Conservation (phyloP, 2,888 invertebrate genomes). For the Hecatera dysodea region DNA sequence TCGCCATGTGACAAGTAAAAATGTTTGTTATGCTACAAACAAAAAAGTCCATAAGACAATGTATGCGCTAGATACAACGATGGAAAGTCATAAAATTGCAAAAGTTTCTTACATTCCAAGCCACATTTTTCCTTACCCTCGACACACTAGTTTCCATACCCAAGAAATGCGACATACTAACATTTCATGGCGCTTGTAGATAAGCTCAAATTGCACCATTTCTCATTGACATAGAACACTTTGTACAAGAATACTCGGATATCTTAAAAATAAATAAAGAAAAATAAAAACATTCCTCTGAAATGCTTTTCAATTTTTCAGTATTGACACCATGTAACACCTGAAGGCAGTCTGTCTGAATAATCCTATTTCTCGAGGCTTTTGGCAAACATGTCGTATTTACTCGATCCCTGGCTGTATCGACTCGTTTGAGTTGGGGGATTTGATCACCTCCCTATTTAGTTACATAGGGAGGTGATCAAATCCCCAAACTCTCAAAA, state of each 20-base stretch:
- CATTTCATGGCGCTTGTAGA: conserved; percentile 26
- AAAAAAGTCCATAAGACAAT: too few relatives aligned
- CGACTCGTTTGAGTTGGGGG: conserved; percentile 62
- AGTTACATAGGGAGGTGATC: too few relatives aligned
- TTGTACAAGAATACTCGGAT: conserved; percentile 7
- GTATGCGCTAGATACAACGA: too few relatives aligned
- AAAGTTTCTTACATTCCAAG: not conserved
- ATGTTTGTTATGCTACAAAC: not conserved
- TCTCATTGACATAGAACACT: conserved; percentile 36
- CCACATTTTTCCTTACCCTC: conserved; percentile 21
- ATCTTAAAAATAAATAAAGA: conserved; percentile 17
- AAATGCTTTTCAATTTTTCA: conserved; percentile 56
- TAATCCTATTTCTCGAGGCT: conserved; percentile 71
- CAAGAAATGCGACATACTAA: conserved; percentile 13
- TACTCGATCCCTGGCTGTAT: conserved; percentile 66
- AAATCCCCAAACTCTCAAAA: too few relatives aligned
- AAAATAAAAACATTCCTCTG: conserved; percentile 32
- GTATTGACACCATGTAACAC: conserved; percentile 62
- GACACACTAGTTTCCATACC: conserved; percentile 8
- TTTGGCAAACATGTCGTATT: conserved; percentile 71
- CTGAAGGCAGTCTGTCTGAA: conserved; percentile 63
- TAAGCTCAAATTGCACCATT: conserved; percentile 42
- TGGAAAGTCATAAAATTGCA: not conserved
- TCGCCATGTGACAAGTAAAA: not conserved
- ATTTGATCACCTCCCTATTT: conserved; percentile 62